Evolutionary conservation across 1,140 invertebrate species (phyloP), one percentile per base, ranked within the genome.

Genomic region (Cydia pomonella): DNA sequence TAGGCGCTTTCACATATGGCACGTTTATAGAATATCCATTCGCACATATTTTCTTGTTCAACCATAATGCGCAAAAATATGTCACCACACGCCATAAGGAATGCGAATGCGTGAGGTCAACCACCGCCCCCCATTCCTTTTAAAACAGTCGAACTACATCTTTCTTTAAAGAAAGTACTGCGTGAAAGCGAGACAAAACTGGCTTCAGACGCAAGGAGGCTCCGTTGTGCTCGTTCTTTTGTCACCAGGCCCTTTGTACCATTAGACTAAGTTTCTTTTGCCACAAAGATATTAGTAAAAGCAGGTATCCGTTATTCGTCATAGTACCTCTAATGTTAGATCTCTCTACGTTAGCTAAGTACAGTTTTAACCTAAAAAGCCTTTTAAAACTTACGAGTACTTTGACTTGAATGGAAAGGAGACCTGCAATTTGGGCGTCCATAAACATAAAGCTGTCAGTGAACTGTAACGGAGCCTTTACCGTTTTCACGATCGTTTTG

Each of bases 171-270:
- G 64, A 69, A 69, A 69, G 64, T 69, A 38, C 25, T 33, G n/a
- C 25, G 64, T 69, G 64, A 69, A 69, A 69, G 64, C 64, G 64
- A 69, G 64, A 69, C 64, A 69, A 69, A 69, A 69, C 64, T 69
- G 27, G 64, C 64, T 69, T 69, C 64, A 66, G 25, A 63, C 18
- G 64, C 7, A 33, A 69, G 29, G 27, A 33, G 64, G 7, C 12
- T 3, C 29, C 7, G 16, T 18, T 18, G 64, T 69, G 10, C 33
- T 69, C 29, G n/a, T 38, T 69, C 64, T 69, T 69, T 69, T 69
- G 64, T 69, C n/a, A 23, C 64, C 29, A 12, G n/a, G 41, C 64
- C 29, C 64, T 69, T 69, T 33, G 27, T 69, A 38, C 7, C 33
- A 21, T 23, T 59, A 21, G 21, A 23, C 53, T 10, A 59, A 59